Base-by-base conservation (phyloP, 1,140 invertebrate species). In the Cherax quadricarinatus region DNA sequence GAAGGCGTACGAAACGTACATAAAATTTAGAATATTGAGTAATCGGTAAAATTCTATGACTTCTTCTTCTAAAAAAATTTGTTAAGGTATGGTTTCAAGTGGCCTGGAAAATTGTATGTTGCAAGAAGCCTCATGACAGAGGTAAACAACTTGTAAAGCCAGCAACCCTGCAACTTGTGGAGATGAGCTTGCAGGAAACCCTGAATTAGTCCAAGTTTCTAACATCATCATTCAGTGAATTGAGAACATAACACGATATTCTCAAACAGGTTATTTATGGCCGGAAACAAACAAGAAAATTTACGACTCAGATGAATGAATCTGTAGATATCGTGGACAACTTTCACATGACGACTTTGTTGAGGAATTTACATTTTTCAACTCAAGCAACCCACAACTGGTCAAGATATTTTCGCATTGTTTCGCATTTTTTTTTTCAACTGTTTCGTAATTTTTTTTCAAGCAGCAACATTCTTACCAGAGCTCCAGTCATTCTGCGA, bases 41-140 rank as follows among this genome's bases (percentile, higher is more conserved):
- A 70, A 66, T 86, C 89, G 70, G 66, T 83, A 62, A 30, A 89
- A 62, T 80, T 88, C 78, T 0, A 4, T 14, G 10, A 60, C 79
- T 89, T 41, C 9, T 16, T 70, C 66, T 18, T 5, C 10, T 3
- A 21, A 21, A 21, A 21, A 70, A 18, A 41, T 2, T 9, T 18
- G 21, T 5, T 5, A 70, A 70, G 0, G 66, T 18, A 70, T 70
- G 14, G 18, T 70, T 21, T 70, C 14, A 70, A 7, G 66, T 83
- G 24, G 88, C 88, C n/a, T 89, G 80, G 80, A 89, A 41, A 24
- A 83, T 49, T n/a, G 49, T 60, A 89, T 24, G 49, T 41, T 83
- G 10, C 57, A 89, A 73, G 81, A 89, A 83, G 80, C 79, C 80
- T 89, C 88, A 83, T 83, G 49, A 82, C 30, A 83, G 83, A 60